These are phyloP conservation scores for Onthophagus taurus DNA, from an alignment of 1,140 invertebrate species.

Conservation along the genomic window DNA sequence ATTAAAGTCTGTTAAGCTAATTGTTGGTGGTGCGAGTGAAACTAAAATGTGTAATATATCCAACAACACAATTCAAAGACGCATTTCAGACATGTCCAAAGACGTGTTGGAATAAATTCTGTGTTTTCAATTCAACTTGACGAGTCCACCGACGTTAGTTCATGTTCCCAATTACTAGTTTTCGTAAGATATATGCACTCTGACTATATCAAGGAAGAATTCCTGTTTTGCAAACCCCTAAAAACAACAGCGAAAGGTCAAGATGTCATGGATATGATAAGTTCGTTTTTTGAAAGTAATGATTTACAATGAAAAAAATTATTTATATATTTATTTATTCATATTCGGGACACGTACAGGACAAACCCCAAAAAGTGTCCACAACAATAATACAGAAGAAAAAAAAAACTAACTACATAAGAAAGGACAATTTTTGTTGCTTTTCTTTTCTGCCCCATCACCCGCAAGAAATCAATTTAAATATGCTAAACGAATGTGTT, in stretches of 20 bases:
- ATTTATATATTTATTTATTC: no score
- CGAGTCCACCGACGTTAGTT: slow-evolving; percentile 2
- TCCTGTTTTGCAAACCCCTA: slow-evolving; percentile 1
- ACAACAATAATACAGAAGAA: no score
- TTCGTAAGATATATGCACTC: background rate
- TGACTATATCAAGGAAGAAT: background rate
- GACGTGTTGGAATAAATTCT: background rate
- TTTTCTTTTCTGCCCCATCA: no score
- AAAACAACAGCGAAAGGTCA: background rate
- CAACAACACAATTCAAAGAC: slow-evolving; percentile 8
- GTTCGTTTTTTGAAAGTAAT: slow-evolving; percentile 1
- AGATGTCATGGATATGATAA: slow-evolving; percentile 2
- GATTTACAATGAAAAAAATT: background rate
- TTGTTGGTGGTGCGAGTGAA: slow-evolving; percentile 2
- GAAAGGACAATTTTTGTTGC: no score
- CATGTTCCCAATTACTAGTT: no score
- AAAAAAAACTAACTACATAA: no score
- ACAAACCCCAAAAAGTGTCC: no score
- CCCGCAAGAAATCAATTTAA: no score
- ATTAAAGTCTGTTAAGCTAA: slow-evolving; percentile 4
- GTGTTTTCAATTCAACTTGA: background rate
- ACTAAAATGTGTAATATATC: slow-evolving; percentile 3
- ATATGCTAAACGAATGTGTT: no score
- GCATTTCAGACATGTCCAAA: slow-evolving; percentile 2
- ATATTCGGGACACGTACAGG: no score